A percentile compares a stretch with the other conserved stretches of the same genome.
These are phyloP conservation scores for Chloroceryle inda DNA, from an alignment of 2,797 vertebrate species.

Conservation along the genomic window DNA sequence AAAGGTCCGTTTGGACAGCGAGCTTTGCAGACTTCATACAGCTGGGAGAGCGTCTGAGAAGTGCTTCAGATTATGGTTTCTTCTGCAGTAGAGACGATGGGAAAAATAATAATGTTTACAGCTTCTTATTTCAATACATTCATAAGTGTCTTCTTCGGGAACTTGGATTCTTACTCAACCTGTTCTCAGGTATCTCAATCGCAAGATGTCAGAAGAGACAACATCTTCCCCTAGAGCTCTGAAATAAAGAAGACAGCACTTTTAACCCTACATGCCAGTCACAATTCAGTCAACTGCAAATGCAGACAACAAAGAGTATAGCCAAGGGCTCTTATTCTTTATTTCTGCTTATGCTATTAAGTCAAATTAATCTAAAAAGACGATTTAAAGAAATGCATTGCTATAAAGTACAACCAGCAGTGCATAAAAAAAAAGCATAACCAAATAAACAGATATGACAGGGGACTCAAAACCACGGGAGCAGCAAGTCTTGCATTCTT, in stretches of 20 bases:
- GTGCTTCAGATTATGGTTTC: conserved; percentile 33
- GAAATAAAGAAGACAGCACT: conserved; percentile 71
- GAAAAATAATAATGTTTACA: background rate
- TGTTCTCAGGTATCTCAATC: conserved; percentile 59
- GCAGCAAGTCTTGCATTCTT: background rate
- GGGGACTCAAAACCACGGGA: background rate
- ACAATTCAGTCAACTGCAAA: conserved; percentile 8
- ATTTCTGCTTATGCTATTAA: background rate
- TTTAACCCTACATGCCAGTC: conserved; percentile 45
- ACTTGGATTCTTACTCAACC: conserved; percentile 58
- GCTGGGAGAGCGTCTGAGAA: conserved; percentile 11
- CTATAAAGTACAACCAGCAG: background rate
- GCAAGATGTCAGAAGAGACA: conserved; percentile 66
- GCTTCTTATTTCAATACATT: conserved; percentile 51
- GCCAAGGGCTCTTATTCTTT: background rate
- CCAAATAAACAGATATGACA: background rate
- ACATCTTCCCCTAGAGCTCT: conserved; percentile 71
- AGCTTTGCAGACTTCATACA: conserved; percentile 37
- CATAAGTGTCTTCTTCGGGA: background rate
- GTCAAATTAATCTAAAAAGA: background rate
- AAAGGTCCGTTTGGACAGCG: background rate
- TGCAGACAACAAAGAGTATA: conserved; percentile 57
- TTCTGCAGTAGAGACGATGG: background rate
- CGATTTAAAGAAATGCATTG: background rate
- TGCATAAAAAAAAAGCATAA: rapidly evolving